Base-by-base conservation (phyloP, 2,888 invertebrate species). In the Blastobasis adustella region DNA sequence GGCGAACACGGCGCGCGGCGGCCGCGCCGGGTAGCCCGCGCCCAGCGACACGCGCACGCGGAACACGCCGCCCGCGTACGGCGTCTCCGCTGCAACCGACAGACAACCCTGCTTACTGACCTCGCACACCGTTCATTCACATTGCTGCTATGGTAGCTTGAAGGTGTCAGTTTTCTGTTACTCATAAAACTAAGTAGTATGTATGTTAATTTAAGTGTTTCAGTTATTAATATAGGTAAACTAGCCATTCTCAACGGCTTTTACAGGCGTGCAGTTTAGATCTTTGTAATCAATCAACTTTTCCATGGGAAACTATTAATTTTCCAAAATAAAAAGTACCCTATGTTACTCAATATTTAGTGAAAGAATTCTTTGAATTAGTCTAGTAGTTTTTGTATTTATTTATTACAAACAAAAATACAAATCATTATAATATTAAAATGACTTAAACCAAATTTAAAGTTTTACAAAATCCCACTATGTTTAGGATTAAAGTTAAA, bases 1-100 rank as follows among this genome's bases (percentile, higher is more conserved):
- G 56, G 97, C 89, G 83, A 98, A 98, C 87, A 90, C 94, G 52
- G 95, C 98, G 86, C 97, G 97, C 47, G 98, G 98, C 61, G 98
- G 97, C 64, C 94, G 92, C 66, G 93, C 91, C 7, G 98, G 98
- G 83, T 97, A 98, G 79, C 96, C 96, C 89, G 97, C 97, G 9
- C 96, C 96, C 54, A 98, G 90, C 57, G 93, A 93, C 63, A 98
- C 86, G 79, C 97, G 97, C 58, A 98, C 94, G 77, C 94, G 93
- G 84, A 98, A 98, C 63, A 93, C 89, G 49, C 98, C 98, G 55
- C 95, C 94, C 58, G 93, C 90, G 81, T 98, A 98, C 49, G 98
- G 98, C 51, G 98, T 98, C 52, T 95, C 97, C 77, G 95, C 96
- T 92, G 81, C 10, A 41, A 10, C 10, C 10, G 9, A 36, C 38